Base-by-base conservation (phyloP, 2,888 invertebrate genomes). In the Microplitis deprimator region DNA sequence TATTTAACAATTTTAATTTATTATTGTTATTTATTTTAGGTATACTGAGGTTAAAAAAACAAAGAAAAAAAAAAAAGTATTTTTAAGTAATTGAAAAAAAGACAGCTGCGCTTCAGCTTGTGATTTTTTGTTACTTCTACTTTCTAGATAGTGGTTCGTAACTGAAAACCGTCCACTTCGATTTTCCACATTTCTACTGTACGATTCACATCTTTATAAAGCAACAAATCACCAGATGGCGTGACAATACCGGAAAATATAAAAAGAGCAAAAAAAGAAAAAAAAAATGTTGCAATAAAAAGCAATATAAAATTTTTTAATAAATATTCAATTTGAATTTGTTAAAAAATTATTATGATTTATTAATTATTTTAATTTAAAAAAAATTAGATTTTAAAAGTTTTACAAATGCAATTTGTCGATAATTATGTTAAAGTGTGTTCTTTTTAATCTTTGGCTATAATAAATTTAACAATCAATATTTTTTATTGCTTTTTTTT, bases 171-270 rank as follows among this genome's bases (percentile, higher is more conserved):
- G 3, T 50, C 50, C 50, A 50, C 50, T 50, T 50, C 13, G 50
- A 50, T 50, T 50, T 67, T 68, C n/a, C 68, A 68, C 40, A 40
- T 39, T 68, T 38, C 1, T 5, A 68, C 16, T 68, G 38, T 40
- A 40, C n/a, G 40, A 68, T 68, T 68, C 7, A 39, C 40, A 68
- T 68, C 39, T 68, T 68, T 39, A 39, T 68, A 7, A 39, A 68
- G 17, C 39, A 68, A 68, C 68, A 40, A n/a, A 68, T 68, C 7
- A 16, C 40, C 40, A 68, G 40, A 68, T 68, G n/a, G n/a, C 7
- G 16, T 40, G 40, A 40, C 40, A 68, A 38, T 40, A 16, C 7
- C 39, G 20, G 8, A 29, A 29, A 65, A 65, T 65, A 38, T 38
- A 65, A 29, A 8, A 20, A 65, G 8, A 16, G n/a, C n/a, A 16